Conservation (phyloP, 1,140 invertebrate genomes). For the Eciton burchellii region DNA sequence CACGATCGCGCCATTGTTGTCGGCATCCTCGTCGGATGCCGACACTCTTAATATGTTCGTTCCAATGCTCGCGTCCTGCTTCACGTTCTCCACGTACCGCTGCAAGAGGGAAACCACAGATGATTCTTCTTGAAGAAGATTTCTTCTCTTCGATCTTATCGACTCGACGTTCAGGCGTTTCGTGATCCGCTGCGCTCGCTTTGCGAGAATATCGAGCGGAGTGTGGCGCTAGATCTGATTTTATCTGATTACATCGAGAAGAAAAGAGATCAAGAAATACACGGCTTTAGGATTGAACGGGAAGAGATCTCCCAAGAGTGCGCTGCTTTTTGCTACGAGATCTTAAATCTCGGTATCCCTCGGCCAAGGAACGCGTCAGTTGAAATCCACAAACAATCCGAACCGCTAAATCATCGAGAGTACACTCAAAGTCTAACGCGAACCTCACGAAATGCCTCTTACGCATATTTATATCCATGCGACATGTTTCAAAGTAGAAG, state of each 20-base stretch:
- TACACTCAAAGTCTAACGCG: background rate
- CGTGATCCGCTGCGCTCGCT: background rate
- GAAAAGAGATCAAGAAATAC: background rate
- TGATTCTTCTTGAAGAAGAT: background rate
- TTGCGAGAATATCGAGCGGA: background rate
- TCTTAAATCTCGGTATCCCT: background rate
- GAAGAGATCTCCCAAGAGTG: background rate
- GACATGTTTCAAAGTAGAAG: conserved; percentile 2
- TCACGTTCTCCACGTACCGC: conserved; percentile 98
- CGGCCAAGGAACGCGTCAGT: background rate
- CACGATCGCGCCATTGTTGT: conserved; percentile 97
- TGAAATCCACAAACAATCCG: background rate
- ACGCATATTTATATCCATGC: background rate
- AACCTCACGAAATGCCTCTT: background rate
- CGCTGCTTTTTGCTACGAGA: background rate
- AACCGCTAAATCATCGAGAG: background rate
- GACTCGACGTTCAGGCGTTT: background rate
- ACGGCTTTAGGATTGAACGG: background rate
- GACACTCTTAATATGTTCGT: conserved; percentile 97
- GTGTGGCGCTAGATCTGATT: background rate
- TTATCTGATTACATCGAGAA: background rate
- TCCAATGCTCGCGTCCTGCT: conserved; percentile 97
- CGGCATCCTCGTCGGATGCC: conserved; percentile 97
- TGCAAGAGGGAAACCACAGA: conserved; percentile 82
- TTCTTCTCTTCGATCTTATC: background rate